Conservation (phyloP, 2,888 invertebrate genomes). For the Andrena flavipes region DNA sequence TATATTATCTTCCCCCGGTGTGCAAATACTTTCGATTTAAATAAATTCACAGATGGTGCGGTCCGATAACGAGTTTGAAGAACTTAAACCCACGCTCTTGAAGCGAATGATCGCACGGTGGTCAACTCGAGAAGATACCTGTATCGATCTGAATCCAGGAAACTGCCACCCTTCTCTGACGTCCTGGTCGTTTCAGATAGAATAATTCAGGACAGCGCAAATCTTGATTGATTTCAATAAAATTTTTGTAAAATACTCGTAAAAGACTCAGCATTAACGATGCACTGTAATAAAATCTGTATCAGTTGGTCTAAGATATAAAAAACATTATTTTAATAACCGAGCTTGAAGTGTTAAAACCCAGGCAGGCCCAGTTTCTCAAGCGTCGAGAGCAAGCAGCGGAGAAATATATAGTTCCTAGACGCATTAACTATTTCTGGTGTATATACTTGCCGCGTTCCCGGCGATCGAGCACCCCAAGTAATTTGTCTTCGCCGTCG, state of each 20-base stretch:
- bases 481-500: constrained; percentile 64
- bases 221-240: no score
- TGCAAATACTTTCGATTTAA: constrained; percentile 31
- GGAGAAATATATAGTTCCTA: constrained; percentile 42
- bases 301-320: no score
- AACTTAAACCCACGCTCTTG: neutral
- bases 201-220: no score
- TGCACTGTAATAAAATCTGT: no score
- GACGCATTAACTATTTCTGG: constrained; percentile 42
- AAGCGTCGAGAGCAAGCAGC: neutral
- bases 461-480: constrained; percentile 29
- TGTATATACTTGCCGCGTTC: constrained; percentile 34
- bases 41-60: neutral
- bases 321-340: no score
- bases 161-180: neutral
- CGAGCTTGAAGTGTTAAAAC: no score
- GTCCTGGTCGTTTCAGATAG: no score
- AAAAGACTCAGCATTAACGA: no score
- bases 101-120: neutral
- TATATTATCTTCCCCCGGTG: constrained; percentile 10
- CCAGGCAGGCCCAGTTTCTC: constrained; percentile 18
- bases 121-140: neutral
- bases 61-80: neutral
- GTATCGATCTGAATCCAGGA: neutral
- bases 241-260: no score